A percentile compares a stretch with the other conserved stretches of the same genome.
These are phyloP conservation scores for Lycaon pictus DNA, from an alignment of 2,113 vertebrate genomes.

Conservation along the genomic window DNA sequence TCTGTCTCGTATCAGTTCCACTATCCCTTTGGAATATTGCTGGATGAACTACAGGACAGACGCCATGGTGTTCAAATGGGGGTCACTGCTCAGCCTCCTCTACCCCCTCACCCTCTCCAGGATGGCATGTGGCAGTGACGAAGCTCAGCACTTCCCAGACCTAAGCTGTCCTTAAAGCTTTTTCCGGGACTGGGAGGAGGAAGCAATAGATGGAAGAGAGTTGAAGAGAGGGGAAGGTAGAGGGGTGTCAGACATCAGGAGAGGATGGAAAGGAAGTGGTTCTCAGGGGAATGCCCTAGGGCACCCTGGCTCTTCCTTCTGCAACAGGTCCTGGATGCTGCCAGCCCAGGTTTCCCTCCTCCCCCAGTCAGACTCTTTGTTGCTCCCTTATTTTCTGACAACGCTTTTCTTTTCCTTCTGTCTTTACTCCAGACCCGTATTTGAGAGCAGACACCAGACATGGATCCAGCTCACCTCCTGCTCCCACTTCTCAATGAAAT, in stretches of 20 bases:
- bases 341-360: neutral
- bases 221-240: neutral
- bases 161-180: neutral
- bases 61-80: neutral
- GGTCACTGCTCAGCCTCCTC: neutral
- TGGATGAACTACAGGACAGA: neutral
- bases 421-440: neutral
- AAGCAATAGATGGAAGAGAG: neutral
- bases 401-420: neutral
- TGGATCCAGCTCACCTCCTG: neutral
- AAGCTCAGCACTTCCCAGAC: neutral
- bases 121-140: neutral
- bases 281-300: neutral
- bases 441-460: neutral
- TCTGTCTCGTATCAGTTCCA: neutral
- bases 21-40: neutral
- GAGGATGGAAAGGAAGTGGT: neutral
- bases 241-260: neutral
- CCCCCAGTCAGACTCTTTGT: neutral
- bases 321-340: neutral
- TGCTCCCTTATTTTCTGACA: neutral
- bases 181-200: neutral
- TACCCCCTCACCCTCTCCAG: neutral
- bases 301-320: neutral
- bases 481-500: neutral